Percentiles rank a stretch among this genome's conserved stretches.
Conservation (phyloP, 1,140 invertebrate species). For the Penaeus indicus region DNA sequence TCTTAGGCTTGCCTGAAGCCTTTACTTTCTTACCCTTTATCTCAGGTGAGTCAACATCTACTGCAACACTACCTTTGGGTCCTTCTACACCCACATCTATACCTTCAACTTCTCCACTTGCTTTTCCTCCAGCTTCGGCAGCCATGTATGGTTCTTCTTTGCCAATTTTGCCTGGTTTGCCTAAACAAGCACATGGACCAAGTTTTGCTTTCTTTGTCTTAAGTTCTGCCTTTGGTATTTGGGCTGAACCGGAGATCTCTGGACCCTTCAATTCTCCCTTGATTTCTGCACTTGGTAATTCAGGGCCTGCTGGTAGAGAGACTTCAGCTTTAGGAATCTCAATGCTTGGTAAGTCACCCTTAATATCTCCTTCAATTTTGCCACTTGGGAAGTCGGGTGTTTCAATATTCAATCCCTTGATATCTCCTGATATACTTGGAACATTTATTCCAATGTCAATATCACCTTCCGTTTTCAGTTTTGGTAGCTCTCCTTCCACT, state of each 20-base stretch:
- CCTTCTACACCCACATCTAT: conserved; percentile 17
- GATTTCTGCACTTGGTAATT: conserved; percentile 24
- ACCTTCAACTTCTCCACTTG: conserved; percentile 21
- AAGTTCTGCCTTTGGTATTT: conserved; percentile 33
- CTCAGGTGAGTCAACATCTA: conserved; percentile 40
- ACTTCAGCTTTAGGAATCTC: conserved; percentile 31
- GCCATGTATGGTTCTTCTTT: conserved; percentile 45
- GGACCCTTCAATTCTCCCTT: conserved; percentile 41
- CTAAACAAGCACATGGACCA: conserved; percentile 52
- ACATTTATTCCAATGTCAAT: conserved; percentile 12
- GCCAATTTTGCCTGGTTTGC: conserved; percentile 43
- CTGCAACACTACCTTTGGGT: neutral
- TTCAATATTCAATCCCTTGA: conserved; percentile 27
- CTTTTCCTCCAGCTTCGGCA: conserved; percentile 25
- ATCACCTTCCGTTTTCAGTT: neutral
- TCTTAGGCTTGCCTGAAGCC: neutral
- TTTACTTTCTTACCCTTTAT: conserved; percentile 19
- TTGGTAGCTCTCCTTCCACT: neutral
- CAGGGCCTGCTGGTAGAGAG: too few species aligned
- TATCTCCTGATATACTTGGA: conserved; percentile 27
- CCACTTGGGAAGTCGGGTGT: conserved; percentile 23
- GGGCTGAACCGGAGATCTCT: conserved; percentile 23
- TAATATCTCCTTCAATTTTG: conserved; percentile 16
- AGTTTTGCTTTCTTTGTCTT: conserved; percentile 52
- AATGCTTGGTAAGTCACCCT: conserved; percentile 15